Percentiles rank a stretch among this genome's conserved stretches.
These are phyloP conservation scores for Artemisiospiza belli DNA, from an alignment of 2,113 vertebrate genomes.

Conservation along the genomic window DNA sequence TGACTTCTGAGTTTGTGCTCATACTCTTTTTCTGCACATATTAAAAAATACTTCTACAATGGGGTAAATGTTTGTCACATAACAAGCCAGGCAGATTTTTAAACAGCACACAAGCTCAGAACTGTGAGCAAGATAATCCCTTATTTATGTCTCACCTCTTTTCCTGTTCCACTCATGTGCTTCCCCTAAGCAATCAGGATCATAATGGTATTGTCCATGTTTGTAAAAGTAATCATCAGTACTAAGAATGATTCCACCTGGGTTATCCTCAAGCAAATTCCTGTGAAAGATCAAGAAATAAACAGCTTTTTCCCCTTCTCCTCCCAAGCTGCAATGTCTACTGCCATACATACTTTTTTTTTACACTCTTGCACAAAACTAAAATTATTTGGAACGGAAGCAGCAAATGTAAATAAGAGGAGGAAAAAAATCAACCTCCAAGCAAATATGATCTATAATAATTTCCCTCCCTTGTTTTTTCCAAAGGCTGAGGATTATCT, in stretches of 20 bases:
- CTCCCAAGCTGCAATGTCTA: neutral
- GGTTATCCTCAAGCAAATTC: constrained; percentile 86
- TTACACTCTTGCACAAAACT: neutral
- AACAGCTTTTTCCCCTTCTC: neutral
- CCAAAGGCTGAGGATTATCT: neutral
- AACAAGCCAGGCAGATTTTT: neutral
- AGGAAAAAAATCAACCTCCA: neutral
- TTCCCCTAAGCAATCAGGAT: constrained; percentile 80
- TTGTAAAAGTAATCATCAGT: constrained; percentile 91
- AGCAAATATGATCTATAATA: neutral
- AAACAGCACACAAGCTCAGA: neutral
- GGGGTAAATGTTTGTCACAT: neutral
- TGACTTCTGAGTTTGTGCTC: neutral
- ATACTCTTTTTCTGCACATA: neutral
- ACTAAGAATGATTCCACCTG: constrained; percentile 84
- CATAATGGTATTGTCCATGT: constrained; percentile 83
- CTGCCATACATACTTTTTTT: neutral
- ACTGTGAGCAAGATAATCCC: neutral
- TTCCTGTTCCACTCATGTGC: constrained; percentile 95
- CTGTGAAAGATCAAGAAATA: constrained; percentile 69
- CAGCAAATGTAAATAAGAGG: neutral
- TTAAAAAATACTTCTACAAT: neutral
- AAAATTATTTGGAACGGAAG: neutral
- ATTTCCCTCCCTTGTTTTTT: neutral
- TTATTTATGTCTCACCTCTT: constrained; percentile 79